Base-by-base conservation (phyloP, 2,888 invertebrate genomes). In the Ypsolopha sequella region DNA sequence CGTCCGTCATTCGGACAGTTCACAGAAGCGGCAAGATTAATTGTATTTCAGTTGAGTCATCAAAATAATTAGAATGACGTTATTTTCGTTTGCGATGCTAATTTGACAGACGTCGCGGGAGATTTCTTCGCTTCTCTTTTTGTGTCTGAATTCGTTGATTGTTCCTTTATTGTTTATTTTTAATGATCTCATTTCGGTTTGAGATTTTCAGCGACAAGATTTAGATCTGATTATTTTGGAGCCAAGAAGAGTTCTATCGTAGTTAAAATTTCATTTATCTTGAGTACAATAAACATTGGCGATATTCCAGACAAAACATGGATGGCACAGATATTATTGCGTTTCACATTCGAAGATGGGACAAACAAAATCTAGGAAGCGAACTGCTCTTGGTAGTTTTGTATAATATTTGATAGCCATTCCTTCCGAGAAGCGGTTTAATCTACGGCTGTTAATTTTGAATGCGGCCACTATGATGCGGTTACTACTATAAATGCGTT, bases 21-120 rank as follows among this genome's bases (percentile, higher is more conserved):
- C 85, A 84, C 80, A 80, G 85, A 84, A 85, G 72, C 76, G 71
- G 76, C 77, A 80, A 86, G 85, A 86, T 86, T 86, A 84, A 86
- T 86, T 86, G 86, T 86, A 84, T 85, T 84, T 80, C 82, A 73
- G 77, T 84, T 85, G 86, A 86, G 80, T 85, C 85, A 86, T 85
- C 86, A 85, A 85, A 85, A 86, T 86, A 86, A 86, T 86, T 85
- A 85, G 85, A 85, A 86, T 85, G 80, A 81, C 80, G 85, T 84
- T 86, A 86, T 86, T 86, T 82, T 81, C 75, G 85, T 81, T 77
- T 79, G 74, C 78, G 84, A 81, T 84, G 82, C 80, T 85, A 85
- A 85, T 85, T 84, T 85, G 86, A 86, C 86, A 85, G 80, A 79
- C 86, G 86, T 82, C 82, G 85, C 82, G 85, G 85, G 85, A 82